Base-by-base conservation (phyloP, 2,888 invertebrate genomes). In the Cataglyphis rosenhaueri region DNA sequence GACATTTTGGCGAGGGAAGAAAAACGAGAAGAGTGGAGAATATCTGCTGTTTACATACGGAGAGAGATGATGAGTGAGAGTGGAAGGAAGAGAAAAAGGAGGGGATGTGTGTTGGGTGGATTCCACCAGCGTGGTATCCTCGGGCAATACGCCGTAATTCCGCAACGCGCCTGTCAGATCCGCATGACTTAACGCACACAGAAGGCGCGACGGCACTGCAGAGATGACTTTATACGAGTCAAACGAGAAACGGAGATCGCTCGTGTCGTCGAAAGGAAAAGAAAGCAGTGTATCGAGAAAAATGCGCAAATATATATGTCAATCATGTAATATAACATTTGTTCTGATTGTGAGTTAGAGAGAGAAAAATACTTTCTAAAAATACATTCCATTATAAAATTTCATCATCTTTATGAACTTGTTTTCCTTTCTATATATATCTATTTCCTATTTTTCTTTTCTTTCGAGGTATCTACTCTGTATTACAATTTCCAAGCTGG, bases 1-100 rank as follows among this genome's bases (percentile, higher is more conserved):
- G 88, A 84, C 84, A 73, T 84, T 84, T 57, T 81, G 21, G 38
- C 25, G 78, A 78, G 61, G 73, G 68, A 68, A 78, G 81, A 87
- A 85, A 84, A 83, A 82, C 59, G 83, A 76, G 87, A 76, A 82
- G 73, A 82, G 75, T 55, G 61, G 70, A 61, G 35, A 57, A 85
- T 32, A 32, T 48, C 82, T 61, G 82, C 59, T 83, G 83, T 87
- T 86, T 86, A 81, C 85, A 65, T 57, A 29, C 66, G 41, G 15
- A 38, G 18, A 21, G 32, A 9, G 18, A 35, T 18, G 35, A 57
- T 32, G 32, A 32, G 32, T 6, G 55, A 5, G 1, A 6, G 2
- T 0, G 35, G 3, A 18, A 9, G 68, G 32, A 8, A 2, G 10
- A 8, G 4, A 15, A 18, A 32, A 6, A 5, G n/a, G 8, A 8